Percentiles rank a stretch among this genome's conserved stretches.
phyloP scores from a whole-genome alignment of 2,113 vertebrate genomes.

The Grallaria varia region DNA sequence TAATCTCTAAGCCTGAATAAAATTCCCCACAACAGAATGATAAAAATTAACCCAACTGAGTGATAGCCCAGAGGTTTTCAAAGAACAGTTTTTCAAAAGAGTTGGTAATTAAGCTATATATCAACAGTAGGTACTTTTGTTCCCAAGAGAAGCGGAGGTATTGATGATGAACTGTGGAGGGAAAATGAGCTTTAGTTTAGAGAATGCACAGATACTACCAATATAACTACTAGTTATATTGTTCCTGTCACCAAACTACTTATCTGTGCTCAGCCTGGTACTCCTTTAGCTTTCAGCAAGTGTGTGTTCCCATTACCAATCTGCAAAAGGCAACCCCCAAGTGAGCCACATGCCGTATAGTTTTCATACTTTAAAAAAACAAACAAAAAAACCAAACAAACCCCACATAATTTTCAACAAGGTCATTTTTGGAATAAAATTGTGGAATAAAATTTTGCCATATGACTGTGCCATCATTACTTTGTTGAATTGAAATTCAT shows the following conservation, averaged over 20 bases:
- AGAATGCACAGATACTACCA: background rate
- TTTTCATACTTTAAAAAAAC: background rate
- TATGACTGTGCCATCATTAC: background rate
- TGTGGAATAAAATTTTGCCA: background rate
- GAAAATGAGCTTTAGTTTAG: background rate
- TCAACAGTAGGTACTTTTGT: background rate
- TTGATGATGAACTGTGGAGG: background rate
- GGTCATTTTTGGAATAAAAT: background rate
- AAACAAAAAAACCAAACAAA: background rate
- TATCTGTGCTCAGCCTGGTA: background rate
- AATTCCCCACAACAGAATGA: background rate
- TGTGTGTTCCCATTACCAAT: background rate
- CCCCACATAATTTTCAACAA: background rate
- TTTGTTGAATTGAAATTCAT: conserved; percentile 11
- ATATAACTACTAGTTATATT: background rate
- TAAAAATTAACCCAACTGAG: background rate
- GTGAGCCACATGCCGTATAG: background rate
- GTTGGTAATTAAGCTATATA: background rate
- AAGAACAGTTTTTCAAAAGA: background rate
- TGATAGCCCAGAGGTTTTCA: background rate
- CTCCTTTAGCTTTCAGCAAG: background rate
- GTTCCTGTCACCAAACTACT: background rate
- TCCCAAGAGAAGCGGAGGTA: background rate
- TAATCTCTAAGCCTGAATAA: background rate
- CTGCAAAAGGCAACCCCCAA: background rate